Percentiles rank a stretch among this genome's conserved stretches.
Evolutionary conservation across 1,140 invertebrate species (phyloP).

Genomic region (Portunus trituberculatus): DNA sequence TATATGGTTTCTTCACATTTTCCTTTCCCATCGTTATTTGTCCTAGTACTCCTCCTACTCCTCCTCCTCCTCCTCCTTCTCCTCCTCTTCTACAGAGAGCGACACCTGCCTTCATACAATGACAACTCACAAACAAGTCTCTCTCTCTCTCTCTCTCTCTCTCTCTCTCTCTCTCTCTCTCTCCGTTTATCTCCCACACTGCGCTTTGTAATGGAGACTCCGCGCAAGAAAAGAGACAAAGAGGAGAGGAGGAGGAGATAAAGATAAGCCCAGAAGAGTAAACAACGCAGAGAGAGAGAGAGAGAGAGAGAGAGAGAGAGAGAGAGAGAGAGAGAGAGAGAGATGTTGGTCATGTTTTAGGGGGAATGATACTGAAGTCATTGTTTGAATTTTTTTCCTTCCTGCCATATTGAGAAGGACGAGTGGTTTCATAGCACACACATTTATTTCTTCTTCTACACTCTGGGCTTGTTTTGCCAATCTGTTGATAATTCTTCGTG

Average conservation of each 20-base stretch:
- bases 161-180: conserved; percentile 58
- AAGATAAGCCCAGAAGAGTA: neutral
- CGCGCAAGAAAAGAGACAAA: neutral
- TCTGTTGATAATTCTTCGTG: too few relatives aligned
- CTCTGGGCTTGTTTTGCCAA: too few relatives aligned
- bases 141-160: conserved; percentile 53
- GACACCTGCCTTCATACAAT: neutral
- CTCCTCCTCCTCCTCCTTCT: neutral
- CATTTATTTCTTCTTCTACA: too few relatives aligned
- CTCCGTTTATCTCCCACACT: conserved; percentile 25
- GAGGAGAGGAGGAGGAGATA: neutral
- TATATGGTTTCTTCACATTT: neutral
- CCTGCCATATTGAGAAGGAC: too few relatives aligned
- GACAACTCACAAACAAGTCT: conserved; percentile 24
- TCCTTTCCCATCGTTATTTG: neutral
- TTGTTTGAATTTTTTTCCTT: too few relatives aligned
- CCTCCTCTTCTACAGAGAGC: neutral
- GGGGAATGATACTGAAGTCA: too few relatives aligned
- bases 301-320: neutral
- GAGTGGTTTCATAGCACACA: too few relatives aligned
- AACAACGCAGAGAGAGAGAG: neutral
- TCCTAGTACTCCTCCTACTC: neutral
- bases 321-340: neutral
- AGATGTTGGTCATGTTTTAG: neutral
- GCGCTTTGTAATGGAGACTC: neutral